Evolutionary conservation across 1,140 invertebrate genomes (phyloP).

Genomic region (Anastatus disparis): DNA sequence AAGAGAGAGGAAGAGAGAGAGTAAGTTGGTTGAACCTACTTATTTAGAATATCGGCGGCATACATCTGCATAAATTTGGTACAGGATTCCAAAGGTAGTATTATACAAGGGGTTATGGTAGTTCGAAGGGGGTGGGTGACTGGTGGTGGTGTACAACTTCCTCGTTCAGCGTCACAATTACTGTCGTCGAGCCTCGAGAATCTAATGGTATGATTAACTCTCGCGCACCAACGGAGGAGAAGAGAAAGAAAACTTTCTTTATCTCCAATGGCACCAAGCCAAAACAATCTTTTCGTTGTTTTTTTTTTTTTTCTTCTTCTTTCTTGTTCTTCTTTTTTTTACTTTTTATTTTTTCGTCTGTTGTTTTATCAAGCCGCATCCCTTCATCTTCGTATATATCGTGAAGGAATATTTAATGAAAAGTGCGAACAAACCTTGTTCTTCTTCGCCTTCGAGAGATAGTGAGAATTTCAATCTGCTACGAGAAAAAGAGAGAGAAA

Average conservation of each 20-base stretch:
- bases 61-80: conserved; percentile 68
- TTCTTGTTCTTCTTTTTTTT: neutral
- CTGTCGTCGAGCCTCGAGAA: conserved; percentile 33
- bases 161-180: conserved; percentile 39
- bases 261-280: conserved; percentile 38
- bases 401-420: conserved; percentile 38
- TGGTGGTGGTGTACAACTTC: conserved; percentile 34
- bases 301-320: neutral
- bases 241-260: conserved; percentile 40
- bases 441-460: neutral
- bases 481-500: too few species aligned
- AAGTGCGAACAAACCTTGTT: conserved; percentile 4
- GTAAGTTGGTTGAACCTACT: conserved; percentile 53
- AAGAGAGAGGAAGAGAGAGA: neutral
- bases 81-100: conserved; percentile 47
- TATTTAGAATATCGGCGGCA: conserved; percentile 69
- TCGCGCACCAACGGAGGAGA: too few species aligned
- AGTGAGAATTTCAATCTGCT: conserved; percentile 36
- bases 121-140: neutral
- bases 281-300: conserved; percentile 33
- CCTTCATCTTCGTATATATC: conserved; percentile 19
- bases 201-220: conserved; percentile 44
- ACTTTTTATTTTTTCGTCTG: conserved; percentile 11
- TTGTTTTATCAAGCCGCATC: conserved; percentile 16
- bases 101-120: conserved; percentile 20